These are phyloP conservation scores for Aegotheles bennettii DNA, from an alignment of 2,113 vertebrate genomes.

Conservation along the genomic window DNA sequence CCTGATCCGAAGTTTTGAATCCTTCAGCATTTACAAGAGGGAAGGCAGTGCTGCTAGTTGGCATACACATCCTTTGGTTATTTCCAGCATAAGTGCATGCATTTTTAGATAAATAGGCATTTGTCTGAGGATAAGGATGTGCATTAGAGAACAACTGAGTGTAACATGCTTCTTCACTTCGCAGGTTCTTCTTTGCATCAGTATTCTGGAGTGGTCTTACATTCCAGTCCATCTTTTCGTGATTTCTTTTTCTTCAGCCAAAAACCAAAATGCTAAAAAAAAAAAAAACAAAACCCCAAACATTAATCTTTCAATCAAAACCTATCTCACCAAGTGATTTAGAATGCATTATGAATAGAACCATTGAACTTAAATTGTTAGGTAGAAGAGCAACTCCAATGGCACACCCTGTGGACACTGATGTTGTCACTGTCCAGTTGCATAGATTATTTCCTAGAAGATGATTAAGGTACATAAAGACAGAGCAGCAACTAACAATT, in stretches of 20 bases:
- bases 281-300: not conserved
- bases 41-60: not conserved
- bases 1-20: not conserved
- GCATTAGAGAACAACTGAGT: not conserved
- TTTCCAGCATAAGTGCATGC: slow-evolving; percentile 24
- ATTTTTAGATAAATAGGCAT: not conserved
- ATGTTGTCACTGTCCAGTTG: not conserved
- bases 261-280: slow-evolving; percentile 40
- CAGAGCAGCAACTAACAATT: not conserved
- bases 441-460: not conserved
- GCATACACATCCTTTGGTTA: slow-evolving; percentile 1
- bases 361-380: not conserved
- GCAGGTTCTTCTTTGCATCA: not conserved
- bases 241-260: not conserved
- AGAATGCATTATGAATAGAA: not conserved
- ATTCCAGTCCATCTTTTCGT: slow-evolving; percentile 72
- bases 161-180: not conserved
- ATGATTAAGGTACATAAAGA: not conserved
- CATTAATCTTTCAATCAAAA: not conserved
- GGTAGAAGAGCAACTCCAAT: not conserved
- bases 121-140: slow-evolving; percentile 2
- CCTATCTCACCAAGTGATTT: not conserved
- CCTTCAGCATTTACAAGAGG: not conserved
- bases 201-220: not conserved
- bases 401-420: not conserved